A percentile compares a stretch with the other conserved stretches of the same genome.
Conservation (phyloP, 2,113 vertebrate genomes). For the Deroptyus accipitrinus region DNA sequence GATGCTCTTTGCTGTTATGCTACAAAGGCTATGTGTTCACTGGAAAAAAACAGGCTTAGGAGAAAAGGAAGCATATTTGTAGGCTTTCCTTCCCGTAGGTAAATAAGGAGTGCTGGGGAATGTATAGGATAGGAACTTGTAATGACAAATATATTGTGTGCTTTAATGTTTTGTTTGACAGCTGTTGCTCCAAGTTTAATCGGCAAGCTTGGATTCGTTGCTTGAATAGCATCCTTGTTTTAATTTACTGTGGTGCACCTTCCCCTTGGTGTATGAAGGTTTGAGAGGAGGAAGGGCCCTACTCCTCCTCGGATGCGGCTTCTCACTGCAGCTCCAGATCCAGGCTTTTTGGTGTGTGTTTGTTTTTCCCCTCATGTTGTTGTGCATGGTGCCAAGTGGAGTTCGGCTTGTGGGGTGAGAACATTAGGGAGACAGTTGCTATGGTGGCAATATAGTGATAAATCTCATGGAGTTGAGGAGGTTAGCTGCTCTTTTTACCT, state of each 20-base stretch:
- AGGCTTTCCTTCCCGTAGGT: not conserved
- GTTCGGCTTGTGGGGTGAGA: not conserved
- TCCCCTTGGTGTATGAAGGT: fast-evolving
- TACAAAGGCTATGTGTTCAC: not conserved
- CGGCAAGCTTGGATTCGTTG: conserved; percentile 4
- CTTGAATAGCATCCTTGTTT: conserved; percentile 13
- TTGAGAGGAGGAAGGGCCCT: not conserved
- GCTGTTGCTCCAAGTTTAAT: not conserved
- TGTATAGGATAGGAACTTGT: fast-evolving
- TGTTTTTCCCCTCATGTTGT: not conserved
- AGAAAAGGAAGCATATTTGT: not conserved
- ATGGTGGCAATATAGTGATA: fast-evolving
- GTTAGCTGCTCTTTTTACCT: not conserved
- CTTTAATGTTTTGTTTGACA: conserved; percentile 23
- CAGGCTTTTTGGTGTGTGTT: not conserved
- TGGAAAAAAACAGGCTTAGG: not conserved
- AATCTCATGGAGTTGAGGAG: not conserved
- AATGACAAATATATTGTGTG: not conserved
- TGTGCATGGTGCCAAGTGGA: not conserved
- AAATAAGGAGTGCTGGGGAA: not conserved
- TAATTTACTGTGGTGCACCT: not conserved
- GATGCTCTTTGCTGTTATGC: not conserved
- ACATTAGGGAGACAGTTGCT: not conserved
- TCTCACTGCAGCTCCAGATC: not conserved
- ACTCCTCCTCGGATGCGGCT: not conserved